Evolutionary conservation across 2,888 invertebrate species (phyloP).

Genomic region (Carterocephalus palaemon): DNA sequence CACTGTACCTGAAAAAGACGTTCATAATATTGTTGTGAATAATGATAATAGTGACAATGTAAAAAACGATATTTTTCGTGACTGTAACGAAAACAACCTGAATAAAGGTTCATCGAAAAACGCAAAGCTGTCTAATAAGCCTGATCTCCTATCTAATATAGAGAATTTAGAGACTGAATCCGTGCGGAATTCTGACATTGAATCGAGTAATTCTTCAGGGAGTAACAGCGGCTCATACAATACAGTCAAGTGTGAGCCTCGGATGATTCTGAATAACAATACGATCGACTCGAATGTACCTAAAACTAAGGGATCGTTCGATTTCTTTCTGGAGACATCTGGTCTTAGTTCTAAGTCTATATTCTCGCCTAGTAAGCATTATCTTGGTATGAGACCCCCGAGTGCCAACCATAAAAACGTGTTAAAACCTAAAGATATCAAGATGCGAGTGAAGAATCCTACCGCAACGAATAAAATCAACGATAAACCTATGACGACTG

Average conservation of each 20-base stretch:
- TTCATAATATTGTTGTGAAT: constrained; percentile 42
- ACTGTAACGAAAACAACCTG: constrained; percentile 48
- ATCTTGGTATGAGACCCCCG: constrained; percentile 75
- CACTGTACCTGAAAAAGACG: constrained; percentile 60
- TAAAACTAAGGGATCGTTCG: constrained; percentile 79
- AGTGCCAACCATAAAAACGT: constrained; percentile 86
- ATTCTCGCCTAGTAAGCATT: constrained; percentile 72
- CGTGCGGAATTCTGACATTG: constrained; percentile 84
- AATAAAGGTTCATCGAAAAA: constrained; percentile 57
- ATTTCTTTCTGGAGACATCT: constrained; percentile 87
- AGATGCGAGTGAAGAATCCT: constrained; percentile 84
- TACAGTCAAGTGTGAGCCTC: constrained; percentile 68
- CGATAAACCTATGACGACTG: constrained; percentile 77
- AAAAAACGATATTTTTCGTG: constrained; percentile 55
- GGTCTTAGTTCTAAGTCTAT: constrained; percentile 89
- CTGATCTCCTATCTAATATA: constrained; percentile 76
- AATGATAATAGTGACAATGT: constrained; percentile 44
- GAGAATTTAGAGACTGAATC: constrained; percentile 78
- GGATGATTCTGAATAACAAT: constrained; percentile 56
- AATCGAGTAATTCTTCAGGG: constrained; percentile 78
- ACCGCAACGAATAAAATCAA: constrained; percentile 79
- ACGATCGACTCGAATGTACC: constrained; percentile 46
- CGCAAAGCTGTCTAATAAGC: constrained; percentile 74
- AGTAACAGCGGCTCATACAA: constrained; percentile 73
- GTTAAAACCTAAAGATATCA: constrained; percentile 87